phyloP scores from a whole-genome alignment of 2,797 vertebrate genomes.

The Chelon labrosus region DNA sequence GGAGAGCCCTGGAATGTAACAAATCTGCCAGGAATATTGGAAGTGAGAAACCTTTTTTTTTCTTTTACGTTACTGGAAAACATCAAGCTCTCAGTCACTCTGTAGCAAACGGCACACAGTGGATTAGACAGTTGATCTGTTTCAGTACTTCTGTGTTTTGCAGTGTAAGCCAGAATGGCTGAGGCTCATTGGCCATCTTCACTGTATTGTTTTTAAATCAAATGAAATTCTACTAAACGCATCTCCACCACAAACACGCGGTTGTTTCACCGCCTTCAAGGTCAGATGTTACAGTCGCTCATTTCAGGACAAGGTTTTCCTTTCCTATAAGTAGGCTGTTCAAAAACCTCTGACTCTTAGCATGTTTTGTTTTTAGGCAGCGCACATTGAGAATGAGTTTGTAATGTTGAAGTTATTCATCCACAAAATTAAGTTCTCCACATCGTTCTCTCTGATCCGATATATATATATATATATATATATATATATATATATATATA shows the following conservation, averaged over 20 bases:
- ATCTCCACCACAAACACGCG: too few species aligned
- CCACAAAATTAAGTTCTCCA: not conserved
- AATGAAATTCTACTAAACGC: too few species aligned
- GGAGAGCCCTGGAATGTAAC: slow-evolving; percentile 15
- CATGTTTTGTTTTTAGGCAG: slow-evolving; percentile 28
- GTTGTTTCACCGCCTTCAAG: too few species aligned
- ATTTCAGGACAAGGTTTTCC: too few species aligned
- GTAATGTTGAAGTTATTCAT: slow-evolving; percentile 38
- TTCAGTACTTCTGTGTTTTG: too few species aligned
- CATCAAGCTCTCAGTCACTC: not conserved
- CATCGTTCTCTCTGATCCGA: slow-evolving; percentile 8
- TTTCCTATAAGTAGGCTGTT: slow-evolving; percentile 19
- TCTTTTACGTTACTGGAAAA: slow-evolving; percentile 11
- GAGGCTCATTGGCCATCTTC: slow-evolving; percentile 6
- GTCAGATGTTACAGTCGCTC: too few species aligned
- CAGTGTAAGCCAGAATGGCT: not conserved
- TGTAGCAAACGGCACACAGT: not conserved
- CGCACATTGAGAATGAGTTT: slow-evolving; percentile 24
- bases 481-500: too few species aligned
- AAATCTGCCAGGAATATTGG: not conserved
- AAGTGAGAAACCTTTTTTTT: not conserved
- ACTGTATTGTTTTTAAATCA: not conserved
- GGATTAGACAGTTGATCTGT: too few species aligned
- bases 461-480: not conserved
- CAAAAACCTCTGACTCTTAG: slow-evolving; percentile 50